phyloP scores from a whole-genome alignment of 2,888 invertebrate species.

The Stratiomys singularior region DNA sequence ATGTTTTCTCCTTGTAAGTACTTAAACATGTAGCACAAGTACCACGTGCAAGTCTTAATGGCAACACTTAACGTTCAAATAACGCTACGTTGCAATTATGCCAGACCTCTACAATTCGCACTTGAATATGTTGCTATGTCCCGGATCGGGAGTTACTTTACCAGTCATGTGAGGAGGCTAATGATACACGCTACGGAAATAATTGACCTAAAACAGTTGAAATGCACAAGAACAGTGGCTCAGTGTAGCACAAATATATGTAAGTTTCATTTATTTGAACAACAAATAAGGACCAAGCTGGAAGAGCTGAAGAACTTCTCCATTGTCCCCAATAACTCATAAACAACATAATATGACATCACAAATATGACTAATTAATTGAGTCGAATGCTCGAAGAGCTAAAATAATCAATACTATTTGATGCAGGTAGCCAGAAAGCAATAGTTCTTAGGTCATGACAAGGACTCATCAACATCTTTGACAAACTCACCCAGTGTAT shows the following conservation, averaged over 20 bases:
- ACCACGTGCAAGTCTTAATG: slow-evolving; percentile 34
- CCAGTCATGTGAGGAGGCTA: slow-evolving; percentile 7
- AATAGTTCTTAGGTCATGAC: no score
- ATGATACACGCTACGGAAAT: slow-evolving; percentile 26
- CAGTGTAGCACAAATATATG: no score
- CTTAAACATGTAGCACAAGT: slow-evolving; percentile 43
- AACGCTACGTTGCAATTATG: slow-evolving; percentile 45
- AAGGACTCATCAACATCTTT: no score
- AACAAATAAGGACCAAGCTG: no score
- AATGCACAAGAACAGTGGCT: slow-evolving; percentile 5
- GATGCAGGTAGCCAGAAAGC: no score
- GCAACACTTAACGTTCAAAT: slow-evolving; percentile 34
- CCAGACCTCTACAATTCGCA: slow-evolving; percentile 44
- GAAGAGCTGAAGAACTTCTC: neutral
- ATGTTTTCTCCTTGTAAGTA: slow-evolving; percentile 14
- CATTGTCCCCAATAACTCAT: neutral
- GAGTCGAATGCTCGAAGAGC: neutral
- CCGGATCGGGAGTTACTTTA: slow-evolving; percentile 26
- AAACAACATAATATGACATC: neutral
- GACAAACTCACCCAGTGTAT: no score
- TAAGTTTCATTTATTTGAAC: no score
- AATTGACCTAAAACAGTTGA: slow-evolving; percentile 36
- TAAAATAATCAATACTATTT: slow-evolving; percentile 16
- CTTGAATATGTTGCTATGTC: slow-evolving; percentile 38
- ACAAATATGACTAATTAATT: slow-evolving; percentile 8